phyloP scores from a whole-genome alignment of 2,113 vertebrate genomes.

The Menura novaehollandiae region DNA sequence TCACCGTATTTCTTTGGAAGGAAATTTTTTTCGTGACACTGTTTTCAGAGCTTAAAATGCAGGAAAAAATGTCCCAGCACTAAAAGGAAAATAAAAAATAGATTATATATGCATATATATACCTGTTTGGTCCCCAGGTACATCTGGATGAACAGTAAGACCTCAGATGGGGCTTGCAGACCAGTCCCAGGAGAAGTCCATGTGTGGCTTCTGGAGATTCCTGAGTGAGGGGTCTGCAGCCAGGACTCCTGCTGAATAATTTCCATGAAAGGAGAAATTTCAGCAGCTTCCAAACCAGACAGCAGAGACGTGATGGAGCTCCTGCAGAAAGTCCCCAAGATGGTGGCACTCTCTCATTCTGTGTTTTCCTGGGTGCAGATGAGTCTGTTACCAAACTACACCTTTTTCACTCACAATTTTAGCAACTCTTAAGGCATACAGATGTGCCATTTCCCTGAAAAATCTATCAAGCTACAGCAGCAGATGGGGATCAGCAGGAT shows the following conservation, averaged over 20 bases:
- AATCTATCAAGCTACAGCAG: neutral
- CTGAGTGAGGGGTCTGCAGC: neutral
- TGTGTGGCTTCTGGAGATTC: neutral
- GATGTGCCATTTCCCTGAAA: neutral
- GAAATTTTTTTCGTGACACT: neutral
- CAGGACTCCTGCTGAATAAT: neutral
- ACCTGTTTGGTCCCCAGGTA: neutral
- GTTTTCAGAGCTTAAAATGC: neutral
- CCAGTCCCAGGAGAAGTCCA: neutral
- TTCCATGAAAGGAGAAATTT: neutral
- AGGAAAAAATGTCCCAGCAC: neutral
- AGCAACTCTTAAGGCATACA: neutral
- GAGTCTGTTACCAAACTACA: neutral
- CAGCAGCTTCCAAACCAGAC: neutral
- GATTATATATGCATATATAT: no score
- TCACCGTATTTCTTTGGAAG: neutral
- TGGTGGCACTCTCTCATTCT: accelerated
- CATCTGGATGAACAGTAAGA: neutral
- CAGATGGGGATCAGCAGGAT: neutral
- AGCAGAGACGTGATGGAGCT: accelerated
- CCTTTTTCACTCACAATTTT: neutral
- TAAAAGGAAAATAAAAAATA: neutral
- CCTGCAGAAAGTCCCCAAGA: neutral
- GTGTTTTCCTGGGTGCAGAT: neutral
- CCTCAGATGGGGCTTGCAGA: neutral